Evolutionary conservation across 2,797 vertebrate genomes (phyloP).

Genomic region (Thripadectes ignobilis): DNA sequence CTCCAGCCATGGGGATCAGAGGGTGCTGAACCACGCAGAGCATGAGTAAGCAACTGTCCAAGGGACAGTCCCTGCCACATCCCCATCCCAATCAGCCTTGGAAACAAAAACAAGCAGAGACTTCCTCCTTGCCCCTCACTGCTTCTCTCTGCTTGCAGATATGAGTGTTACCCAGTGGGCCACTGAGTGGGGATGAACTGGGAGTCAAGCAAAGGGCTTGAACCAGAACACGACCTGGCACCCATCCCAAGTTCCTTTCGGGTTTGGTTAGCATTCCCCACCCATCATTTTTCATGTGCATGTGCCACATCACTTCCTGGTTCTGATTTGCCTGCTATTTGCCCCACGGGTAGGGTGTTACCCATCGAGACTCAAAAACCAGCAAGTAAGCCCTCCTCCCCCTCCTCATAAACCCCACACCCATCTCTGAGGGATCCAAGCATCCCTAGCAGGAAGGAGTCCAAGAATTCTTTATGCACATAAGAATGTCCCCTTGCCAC

Average conservation of each 20-base stretch:
- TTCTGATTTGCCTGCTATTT: slow-evolving; percentile 68
- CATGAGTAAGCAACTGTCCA: not conserved
- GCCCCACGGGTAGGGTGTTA: slow-evolving; percentile 71
- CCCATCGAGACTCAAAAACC: slow-evolving; percentile 42
- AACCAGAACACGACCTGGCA: slow-evolving; percentile 47
- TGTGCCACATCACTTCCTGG: slow-evolving; percentile 68
- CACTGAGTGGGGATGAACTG: not conserved
- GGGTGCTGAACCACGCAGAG: not conserved
- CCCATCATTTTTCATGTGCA: slow-evolving; percentile 62
- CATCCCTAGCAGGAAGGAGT: slow-evolving; percentile 59
- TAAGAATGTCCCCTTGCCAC: slow-evolving; percentile 69
- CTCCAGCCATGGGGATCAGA: not conserved
- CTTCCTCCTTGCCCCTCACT: not conserved
- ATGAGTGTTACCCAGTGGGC: not conserved
- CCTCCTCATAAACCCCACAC: slow-evolving; percentile 68
- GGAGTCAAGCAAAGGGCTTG: slow-evolving; percentile 41
- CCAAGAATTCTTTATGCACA: slow-evolving; percentile 69
- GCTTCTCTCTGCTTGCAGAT: not conserved
- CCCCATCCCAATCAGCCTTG: not conserved
- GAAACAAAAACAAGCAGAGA: not conserved
- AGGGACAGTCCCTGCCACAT: not conserved
- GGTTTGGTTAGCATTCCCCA: slow-evolving; percentile 61
- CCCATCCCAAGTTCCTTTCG: slow-evolving; percentile 51
- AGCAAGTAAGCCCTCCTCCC: slow-evolving; percentile 62
- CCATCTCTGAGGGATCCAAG: slow-evolving; percentile 72